Percentiles rank a stretch among this genome's conserved stretches.
Conservation (phyloP, 2,113 vertebrate species). For the Mesembrinibis cayennensis region DNA sequence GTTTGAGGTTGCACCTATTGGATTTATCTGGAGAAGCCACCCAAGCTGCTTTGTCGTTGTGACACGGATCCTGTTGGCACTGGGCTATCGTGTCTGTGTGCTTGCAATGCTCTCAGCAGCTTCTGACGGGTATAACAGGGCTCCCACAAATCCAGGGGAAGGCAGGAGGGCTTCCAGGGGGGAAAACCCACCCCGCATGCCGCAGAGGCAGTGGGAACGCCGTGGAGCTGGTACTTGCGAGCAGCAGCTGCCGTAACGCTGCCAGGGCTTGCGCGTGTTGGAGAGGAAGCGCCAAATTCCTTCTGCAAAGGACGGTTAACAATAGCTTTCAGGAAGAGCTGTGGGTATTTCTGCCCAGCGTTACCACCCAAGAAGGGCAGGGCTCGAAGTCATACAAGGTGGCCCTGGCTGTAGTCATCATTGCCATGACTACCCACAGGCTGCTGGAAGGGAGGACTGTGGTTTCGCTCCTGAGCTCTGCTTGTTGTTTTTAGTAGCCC, state of each 20-base stretch:
- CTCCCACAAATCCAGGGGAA: neutral
- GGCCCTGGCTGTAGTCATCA: neutral
- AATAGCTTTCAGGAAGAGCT: neutral
- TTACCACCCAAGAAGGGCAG: neutral
- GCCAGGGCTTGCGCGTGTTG: neutral
- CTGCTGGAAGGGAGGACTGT: neutral
- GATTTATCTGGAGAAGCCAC: neutral
- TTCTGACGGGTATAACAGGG: neutral
- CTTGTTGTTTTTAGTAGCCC: neutral
- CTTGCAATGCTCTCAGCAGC: neutral
- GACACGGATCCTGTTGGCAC: neutral
- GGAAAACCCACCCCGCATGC: fast-evolving
- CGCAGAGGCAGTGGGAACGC: neutral
- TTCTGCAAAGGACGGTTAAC: neutral
- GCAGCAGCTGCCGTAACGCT: neutral
- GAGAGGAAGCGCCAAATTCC: neutral
- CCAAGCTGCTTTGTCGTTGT: fast-evolving
- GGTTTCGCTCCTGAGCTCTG: neutral
- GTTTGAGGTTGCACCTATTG: too few species aligned
- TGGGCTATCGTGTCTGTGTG: fast-evolving
- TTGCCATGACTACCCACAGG: neutral
- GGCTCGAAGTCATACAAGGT: neutral
- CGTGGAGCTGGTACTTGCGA: fast-evolving
- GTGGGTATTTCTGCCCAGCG: neutral
- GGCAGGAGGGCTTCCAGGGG: neutral